Evolutionary conservation across 1,140 invertebrate genomes (phyloP).

Genomic region (Adoxophyes honmai): DNA sequence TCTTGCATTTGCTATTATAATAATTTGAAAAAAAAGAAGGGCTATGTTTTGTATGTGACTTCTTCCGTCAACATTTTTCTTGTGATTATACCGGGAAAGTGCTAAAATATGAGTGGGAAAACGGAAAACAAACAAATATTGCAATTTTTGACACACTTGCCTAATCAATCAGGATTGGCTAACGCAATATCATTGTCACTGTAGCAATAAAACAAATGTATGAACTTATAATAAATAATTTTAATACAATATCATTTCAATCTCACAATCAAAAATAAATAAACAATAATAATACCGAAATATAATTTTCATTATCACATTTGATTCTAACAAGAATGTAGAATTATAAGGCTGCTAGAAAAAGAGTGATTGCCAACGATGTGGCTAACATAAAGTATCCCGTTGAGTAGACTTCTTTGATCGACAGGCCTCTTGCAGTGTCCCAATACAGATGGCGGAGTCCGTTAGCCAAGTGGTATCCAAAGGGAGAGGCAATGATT

Average conservation of each 20-base stretch:
- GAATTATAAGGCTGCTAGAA: slow-evolving; percentile 63
- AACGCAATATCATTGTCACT: too few relatives aligned
- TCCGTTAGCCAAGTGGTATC: slow-evolving; percentile 84
- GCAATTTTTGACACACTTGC: too few relatives aligned
- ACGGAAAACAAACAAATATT: too few relatives aligned
- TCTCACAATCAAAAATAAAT: slow-evolving; percentile 35
- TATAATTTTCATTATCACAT: slow-evolving; percentile 28
- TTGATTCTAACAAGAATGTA: slow-evolving; percentile 22
- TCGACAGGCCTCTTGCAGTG: slow-evolving; percentile 81
- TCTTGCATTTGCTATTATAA: too few relatives aligned
- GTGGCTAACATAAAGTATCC: slow-evolving; percentile 81
- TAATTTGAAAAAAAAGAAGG: too few relatives aligned
- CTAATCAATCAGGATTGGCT: too few relatives aligned
- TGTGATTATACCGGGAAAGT: too few relatives aligned
- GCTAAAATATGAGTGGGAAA: too few relatives aligned
- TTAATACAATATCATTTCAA: slow-evolving; percentile 29
- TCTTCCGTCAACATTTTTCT: too few relatives aligned
- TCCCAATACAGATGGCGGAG: slow-evolving; percentile 87
- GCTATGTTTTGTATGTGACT: too few relatives aligned
- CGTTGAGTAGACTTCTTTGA: slow-evolving; percentile 84
- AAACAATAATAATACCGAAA: slow-evolving; percentile 51
- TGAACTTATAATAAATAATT: too few relatives aligned
- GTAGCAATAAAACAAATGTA: too few relatives aligned
- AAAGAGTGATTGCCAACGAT: slow-evolving; percentile 52
- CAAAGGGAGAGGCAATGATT: slow-evolving; percentile 80